Evolutionary conservation across 2,888 invertebrate species (phyloP).

Genomic region (Dysmachus trigonus): DNA sequence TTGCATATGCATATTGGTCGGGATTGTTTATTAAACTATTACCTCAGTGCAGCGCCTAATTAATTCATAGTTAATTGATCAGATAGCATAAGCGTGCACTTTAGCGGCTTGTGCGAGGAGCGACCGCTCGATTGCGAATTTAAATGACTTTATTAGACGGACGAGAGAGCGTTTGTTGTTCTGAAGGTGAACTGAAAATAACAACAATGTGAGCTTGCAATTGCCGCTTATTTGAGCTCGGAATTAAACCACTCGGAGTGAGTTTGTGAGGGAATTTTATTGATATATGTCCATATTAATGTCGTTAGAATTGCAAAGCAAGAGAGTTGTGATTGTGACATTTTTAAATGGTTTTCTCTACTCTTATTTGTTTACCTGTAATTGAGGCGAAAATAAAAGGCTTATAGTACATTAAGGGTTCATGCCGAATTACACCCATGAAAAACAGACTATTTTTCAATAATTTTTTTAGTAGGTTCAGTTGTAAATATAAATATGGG

Average conservation of each 20-base stretch:
- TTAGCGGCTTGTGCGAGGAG: background rate
- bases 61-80: background rate
- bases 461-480: too few relatives aligned
- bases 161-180: background rate
- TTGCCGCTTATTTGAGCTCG: background rate
- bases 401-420: too few relatives aligned
- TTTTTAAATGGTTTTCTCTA: too few relatives aligned
- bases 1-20: background rate
- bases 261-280: background rate
- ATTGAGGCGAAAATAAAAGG: too few relatives aligned
- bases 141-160: background rate
- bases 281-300: background rate
- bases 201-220: background rate
- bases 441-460: too few relatives aligned
- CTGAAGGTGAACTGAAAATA: background rate
- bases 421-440: too few relatives aligned
- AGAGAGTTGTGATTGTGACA: background rate
- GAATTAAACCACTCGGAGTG: background rate
- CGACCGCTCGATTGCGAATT: background rate
- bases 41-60: background rate
- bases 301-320: background rate
- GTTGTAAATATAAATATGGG: too few relatives aligned
- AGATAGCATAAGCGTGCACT: background rate
- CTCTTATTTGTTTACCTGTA: too few relatives aligned
- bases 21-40: background rate